Evolutionary conservation across 2,797 vertebrate species (phyloP), one percentile per base, ranked within the genome.

Genomic region (Cichlasoma orientale): DNA sequence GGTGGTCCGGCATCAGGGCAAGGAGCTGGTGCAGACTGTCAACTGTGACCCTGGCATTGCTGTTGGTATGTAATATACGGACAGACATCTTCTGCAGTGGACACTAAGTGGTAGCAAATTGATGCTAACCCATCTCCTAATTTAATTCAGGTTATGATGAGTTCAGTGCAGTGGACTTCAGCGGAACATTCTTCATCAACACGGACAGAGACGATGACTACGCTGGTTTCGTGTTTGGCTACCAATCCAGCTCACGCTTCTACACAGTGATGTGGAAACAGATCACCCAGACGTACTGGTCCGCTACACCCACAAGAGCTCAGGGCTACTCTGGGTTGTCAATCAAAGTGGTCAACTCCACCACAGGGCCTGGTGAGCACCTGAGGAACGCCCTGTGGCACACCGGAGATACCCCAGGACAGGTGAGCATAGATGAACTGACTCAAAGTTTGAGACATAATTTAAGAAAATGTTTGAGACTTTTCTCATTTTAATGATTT

Each of bases 201-300:
- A 99, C 98, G 0, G 98, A 99, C 88, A 96, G 98, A 82, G 98
- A 99, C 55, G 98, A 99, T 3, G 98, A 99, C 91, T 99, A 99
- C 2, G 98, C 97, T 5, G 98, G 98, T 16, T 99, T 99, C 70
- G 98, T 99, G 47, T 99, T 99, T 80, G 98, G 97, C 70, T 99
- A 99, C 91, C 98, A 99, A 86, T 99, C 98, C 73, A 99, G 98
- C 86, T 97, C 98, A 61, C 97, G 98, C 83, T 99, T 99, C 94
- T 99, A 99, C 47, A 98, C 99, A 2, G 98, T 99, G 71, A 99
- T 99, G 98, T 99, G 98, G 98, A 99, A 99, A 88, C 98, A 99
- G 93, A 96, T 99, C 89, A 99, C 98, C 3, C 98, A 99, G 91
- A 97, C 98, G 3, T 99, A 99, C 86, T 99, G 98, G 98, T 97